A percentile compares a stretch with the other conserved stretches of the same genome.
Evolutionary conservation across 2,113 vertebrate genomes (phyloP).

Genomic region (Chaenogobius annularis): DNA sequence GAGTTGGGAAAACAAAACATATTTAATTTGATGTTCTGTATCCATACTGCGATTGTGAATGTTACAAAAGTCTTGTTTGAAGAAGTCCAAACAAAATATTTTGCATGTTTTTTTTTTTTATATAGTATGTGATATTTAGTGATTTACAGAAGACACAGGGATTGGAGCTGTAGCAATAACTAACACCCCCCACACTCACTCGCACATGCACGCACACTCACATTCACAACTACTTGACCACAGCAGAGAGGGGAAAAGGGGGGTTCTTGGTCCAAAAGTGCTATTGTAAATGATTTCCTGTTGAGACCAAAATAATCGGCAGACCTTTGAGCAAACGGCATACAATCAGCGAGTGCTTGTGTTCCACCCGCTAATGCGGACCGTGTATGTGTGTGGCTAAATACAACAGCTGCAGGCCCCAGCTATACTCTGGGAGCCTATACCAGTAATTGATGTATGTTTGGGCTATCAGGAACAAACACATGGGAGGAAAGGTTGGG

Average conservation of each 20-base stretch:
- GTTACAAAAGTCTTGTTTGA: too few relatives aligned
- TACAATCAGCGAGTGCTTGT: constrained; percentile 65
- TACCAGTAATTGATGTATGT: constrained; percentile 37
- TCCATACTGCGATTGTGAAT: too few relatives aligned
- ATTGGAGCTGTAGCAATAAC: too few relatives aligned
- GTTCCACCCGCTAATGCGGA: constrained; percentile 56
- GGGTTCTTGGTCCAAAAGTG: constrained; percentile 10
- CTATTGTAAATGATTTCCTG: constrained; percentile 73
- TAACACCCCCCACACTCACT: constrained; percentile 8
- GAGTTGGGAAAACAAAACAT: too few relatives aligned
- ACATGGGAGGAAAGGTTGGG: constrained; percentile 17
- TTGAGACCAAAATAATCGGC: constrained; percentile 67
- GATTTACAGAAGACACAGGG: too few relatives aligned
- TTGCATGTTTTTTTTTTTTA: too few relatives aligned
- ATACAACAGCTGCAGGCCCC: constrained; percentile 55
- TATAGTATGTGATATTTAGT: too few relatives aligned
- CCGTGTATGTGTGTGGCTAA: constrained; percentile 47
- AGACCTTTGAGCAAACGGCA: constrained; percentile 65
- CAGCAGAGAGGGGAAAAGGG: constrained; percentile 35
- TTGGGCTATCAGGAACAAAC: constrained; percentile 31
- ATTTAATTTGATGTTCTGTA: too few relatives aligned
- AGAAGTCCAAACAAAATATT: too few relatives aligned
- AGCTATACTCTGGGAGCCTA: constrained; percentile 20
- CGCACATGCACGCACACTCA: constrained; percentile 20
- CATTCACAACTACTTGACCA: constrained; percentile 38